phyloP scores from a whole-genome alignment of 2,113 vertebrate species.

The Ramphastos sulfuratus region DNA sequence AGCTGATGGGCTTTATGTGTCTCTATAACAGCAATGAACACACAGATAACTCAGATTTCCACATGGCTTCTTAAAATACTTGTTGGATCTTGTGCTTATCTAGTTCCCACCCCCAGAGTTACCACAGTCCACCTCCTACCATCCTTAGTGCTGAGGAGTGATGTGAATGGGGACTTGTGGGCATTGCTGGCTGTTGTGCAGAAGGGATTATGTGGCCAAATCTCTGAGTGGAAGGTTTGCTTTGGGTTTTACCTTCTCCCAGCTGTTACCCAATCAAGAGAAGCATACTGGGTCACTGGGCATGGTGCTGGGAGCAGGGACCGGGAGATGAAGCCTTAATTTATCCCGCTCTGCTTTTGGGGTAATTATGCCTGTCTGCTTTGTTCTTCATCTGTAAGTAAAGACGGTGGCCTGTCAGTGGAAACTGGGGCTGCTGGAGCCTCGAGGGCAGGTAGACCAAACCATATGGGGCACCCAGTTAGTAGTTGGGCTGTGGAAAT shows the following conservation, averaged over 20 bases:
- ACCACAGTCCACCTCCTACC: background rate
- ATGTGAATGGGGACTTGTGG: background rate
- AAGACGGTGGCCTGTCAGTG: background rate
- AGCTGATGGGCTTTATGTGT: background rate
- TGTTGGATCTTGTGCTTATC: background rate
- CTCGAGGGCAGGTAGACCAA: background rate
- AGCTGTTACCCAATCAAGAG: background rate
- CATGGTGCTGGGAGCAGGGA: background rate
- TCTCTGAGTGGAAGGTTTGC: background rate
- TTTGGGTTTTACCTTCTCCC: background rate
- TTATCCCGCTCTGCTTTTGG: background rate
- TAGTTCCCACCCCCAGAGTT: background rate
- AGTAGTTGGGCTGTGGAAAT: background rate
- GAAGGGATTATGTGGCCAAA: background rate
- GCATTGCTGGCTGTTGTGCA: background rate
- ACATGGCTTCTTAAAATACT: background rate
- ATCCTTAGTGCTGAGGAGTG: background rate
- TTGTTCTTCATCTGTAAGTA: background rate
- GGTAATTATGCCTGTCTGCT: background rate
- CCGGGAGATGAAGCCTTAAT: background rate
- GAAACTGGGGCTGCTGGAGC: background rate
- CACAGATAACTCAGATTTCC: background rate
- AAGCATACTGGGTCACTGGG: background rate
- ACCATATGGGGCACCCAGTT: background rate
- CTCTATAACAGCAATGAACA: background rate